phyloP scores from a whole-genome alignment of 2,113 vertebrate species.

The Crotalus horridus region DNA sequence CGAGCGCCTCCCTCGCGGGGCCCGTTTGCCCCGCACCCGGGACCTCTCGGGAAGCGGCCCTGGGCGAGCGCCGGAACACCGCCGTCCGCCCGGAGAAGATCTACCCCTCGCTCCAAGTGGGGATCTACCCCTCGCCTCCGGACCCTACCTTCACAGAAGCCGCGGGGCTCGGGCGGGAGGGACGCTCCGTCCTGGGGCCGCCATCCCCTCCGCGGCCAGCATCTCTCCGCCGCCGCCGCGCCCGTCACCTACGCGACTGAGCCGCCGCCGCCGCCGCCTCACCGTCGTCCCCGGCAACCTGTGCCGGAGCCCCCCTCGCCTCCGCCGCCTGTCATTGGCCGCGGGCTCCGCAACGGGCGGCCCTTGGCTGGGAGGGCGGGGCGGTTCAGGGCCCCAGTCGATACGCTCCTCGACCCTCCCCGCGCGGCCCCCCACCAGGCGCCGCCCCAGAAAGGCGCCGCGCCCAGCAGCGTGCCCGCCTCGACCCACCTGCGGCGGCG shows the following conservation, averaged over 20 bases:
- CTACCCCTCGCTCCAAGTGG: too few species aligned
- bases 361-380: too few species aligned
- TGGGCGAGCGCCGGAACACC: background rate
- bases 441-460: background rate
- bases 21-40: background rate
- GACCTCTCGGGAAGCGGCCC: background rate
- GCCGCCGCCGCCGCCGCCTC: background rate
- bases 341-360: background rate
- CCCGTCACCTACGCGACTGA: background rate
- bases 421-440: background rate
- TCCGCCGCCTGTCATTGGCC: background rate
- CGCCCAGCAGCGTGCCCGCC: background rate
- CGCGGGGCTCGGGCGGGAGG: background rate
- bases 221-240: background rate
- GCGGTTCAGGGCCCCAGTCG: background rate
- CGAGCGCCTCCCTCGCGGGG: background rate
- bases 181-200: background rate
- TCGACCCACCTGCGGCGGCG: background rate
- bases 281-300: background rate
- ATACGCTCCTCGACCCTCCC: background rate
- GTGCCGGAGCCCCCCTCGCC: background rate
- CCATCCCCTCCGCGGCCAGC: background rate
- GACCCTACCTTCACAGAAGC: background rate
- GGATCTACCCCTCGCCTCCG: background rate
- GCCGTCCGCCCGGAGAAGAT: background rate